phyloP scores from a whole-genome alignment of 2,797 vertebrate species.

The Megalops cyprinoides region DNA sequence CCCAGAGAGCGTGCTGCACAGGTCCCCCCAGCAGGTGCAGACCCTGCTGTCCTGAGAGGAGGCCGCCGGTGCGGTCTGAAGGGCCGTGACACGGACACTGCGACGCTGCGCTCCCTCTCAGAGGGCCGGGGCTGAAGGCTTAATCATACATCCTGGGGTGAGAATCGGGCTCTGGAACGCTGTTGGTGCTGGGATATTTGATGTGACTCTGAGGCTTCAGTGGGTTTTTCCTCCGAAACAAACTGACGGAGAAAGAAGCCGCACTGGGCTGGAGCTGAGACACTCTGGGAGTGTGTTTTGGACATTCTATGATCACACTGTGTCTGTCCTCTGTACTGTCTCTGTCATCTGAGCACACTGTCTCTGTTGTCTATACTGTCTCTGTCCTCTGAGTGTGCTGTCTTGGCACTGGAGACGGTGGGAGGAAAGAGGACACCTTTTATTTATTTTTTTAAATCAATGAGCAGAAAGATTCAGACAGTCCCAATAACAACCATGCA shows the following conservation, averaged over 20 bases:
- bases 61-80: neutral
- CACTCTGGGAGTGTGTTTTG: slow-evolving; percentile 2
- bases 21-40: slow-evolving; percentile 91
- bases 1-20: slow-evolving; percentile 83
- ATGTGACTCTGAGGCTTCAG: no score
- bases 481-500: neutral
- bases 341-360: slow-evolving; percentile 9
- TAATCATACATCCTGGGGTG: no score
- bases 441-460: no score
- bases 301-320: neutral
- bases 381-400: slow-evolving; percentile 22
- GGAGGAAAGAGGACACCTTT: no score
- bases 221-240: neutral
- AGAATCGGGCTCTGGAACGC: no score
- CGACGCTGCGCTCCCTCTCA: neutral
- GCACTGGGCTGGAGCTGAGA: neutral
- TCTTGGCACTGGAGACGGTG: slow-evolving; percentile 25
- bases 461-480: neutral
- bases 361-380: slow-evolving; percentile 3
- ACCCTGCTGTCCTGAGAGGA: slow-evolving; percentile 86
- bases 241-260: no score
- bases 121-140: neutral
- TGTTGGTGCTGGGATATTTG: neutral
- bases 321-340: slow-evolving; percentile 25
- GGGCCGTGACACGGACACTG: neutral